phyloP scores from a whole-genome alignment of 2,113 vertebrate genomes.

The Nipponia nippon region DNA sequence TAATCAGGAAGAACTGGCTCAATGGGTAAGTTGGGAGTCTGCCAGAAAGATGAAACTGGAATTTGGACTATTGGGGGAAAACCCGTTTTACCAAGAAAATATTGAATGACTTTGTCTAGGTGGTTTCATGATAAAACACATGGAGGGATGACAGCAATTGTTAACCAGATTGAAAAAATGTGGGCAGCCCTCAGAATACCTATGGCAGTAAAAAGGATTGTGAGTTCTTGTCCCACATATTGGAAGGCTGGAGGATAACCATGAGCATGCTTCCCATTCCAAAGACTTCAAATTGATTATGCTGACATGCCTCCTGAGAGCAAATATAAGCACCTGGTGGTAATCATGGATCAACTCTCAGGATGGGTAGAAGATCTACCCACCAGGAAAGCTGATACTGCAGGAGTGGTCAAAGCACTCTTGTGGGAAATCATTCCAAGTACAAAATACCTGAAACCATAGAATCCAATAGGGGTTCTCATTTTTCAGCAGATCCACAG shows the following conservation, averaged over 20 bases:
- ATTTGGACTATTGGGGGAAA: background rate
- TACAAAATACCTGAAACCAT: background rate
- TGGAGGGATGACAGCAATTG: background rate
- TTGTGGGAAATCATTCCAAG: background rate
- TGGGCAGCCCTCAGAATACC: background rate
- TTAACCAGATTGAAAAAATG: too few species aligned
- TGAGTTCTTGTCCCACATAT: background rate
- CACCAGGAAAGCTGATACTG: background rate
- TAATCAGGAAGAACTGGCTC: rapidly evolving
- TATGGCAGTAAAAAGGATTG: background rate
- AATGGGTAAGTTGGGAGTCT: background rate
- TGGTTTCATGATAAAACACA: background rate
- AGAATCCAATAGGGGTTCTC: background rate
- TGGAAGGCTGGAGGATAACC: background rate
- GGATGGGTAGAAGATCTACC: background rate
- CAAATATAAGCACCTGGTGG: background rate
- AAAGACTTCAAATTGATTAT: background rate
- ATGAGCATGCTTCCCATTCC: background rate
- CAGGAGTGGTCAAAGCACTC: background rate
- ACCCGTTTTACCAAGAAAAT: background rate
- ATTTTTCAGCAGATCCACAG: background rate
- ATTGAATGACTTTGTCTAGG: background rate
- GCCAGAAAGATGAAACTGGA: background rate
- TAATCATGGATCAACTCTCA: background rate
- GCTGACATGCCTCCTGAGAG: background rate